phyloP scores from a whole-genome alignment of 2,797 vertebrate species.

The Microctenopoma steveboyesi region DNA sequence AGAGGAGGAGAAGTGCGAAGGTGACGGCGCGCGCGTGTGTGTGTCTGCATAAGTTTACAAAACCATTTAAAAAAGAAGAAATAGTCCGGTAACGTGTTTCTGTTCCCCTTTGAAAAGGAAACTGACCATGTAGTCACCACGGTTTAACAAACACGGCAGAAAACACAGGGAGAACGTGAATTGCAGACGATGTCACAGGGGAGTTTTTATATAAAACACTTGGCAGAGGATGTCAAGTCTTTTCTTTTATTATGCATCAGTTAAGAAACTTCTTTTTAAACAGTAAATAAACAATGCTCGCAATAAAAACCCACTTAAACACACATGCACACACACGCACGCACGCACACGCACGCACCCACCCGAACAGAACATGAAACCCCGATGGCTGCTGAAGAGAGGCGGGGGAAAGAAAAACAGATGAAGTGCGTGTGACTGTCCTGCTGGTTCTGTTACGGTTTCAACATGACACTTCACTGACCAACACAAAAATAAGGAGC shows the following conservation, averaged over 20 bases:
- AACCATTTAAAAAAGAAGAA: conserved; percentile 42
- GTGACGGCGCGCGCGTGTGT: conserved; percentile 48
- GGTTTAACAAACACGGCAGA: conserved; percentile 37
- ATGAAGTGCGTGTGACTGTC: conserved; percentile 30
- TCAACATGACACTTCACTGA: conserved; percentile 56
- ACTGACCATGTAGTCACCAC: conserved; percentile 30
- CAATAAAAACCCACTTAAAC: conserved; percentile 74
- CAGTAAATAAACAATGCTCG: conserved; percentile 64
- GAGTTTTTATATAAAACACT: conserved; percentile 75
- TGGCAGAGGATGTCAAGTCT: conserved; percentile 67
- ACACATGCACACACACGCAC: conserved; percentile 33
- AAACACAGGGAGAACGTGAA: conserved; percentile 13
- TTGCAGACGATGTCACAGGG: not conserved
- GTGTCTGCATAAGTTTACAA: conserved; percentile 59
- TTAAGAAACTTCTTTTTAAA: conserved; percentile 66
- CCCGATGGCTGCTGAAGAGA: conserved; percentile 46
- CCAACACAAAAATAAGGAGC: conserved; percentile 56
- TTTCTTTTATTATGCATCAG: conserved; percentile 63
- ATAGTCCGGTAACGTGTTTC: conserved; percentile 12
- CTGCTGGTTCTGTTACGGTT: conserved; percentile 51
- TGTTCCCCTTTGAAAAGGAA: conserved; percentile 21
- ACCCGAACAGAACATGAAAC: conserved; percentile 45
- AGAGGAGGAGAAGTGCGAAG: conserved; percentile 50
- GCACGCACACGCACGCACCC: conserved; percentile 39
- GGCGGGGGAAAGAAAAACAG: conserved; percentile 2